These are phyloP conservation scores for Polymixis flavicincta DNA, from an alignment of 2,888 invertebrate species.

Conservation along the genomic window DNA sequence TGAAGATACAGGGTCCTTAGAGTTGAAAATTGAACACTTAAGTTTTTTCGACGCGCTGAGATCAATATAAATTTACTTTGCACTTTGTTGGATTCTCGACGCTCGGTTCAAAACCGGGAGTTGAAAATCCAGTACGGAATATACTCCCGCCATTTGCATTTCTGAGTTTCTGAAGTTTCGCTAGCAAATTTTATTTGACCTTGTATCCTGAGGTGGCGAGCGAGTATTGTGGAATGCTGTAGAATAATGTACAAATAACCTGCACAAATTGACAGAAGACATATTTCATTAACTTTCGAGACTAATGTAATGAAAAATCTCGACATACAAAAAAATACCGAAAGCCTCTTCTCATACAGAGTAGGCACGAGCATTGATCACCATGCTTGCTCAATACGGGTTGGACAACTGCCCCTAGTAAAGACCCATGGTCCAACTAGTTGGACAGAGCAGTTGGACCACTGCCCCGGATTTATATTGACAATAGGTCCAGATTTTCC, in stretches of 20 bases:
- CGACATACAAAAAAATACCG: not conserved
- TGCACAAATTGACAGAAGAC: not conserved
- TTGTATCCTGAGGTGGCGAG: not conserved
- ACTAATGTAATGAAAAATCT: not conserved
- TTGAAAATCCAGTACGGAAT: too few species aligned
- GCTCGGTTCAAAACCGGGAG: too few species aligned
- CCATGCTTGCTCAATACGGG: not conserved
- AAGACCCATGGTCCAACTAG: too few species aligned
- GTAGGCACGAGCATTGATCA: not conserved
- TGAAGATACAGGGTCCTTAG: too few species aligned
- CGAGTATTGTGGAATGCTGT: not conserved
- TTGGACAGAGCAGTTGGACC: too few species aligned
- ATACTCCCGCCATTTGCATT: too few species aligned
- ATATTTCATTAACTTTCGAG: not conserved
- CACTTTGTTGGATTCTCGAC: too few species aligned
- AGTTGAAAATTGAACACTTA: too few species aligned
- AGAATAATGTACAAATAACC: constrained; percentile 26
- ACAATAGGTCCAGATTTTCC: not conserved
- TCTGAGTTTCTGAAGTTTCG: not conserved
- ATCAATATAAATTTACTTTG: too few species aligned
- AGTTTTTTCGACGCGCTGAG: too few species aligned
- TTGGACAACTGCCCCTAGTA: too few species aligned
- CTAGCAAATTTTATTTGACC: not conserved
- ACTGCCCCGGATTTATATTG: not conserved
- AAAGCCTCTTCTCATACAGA: not conserved